Evolutionary conservation across 2,113 vertebrate genomes (phyloP), one percentile per base, ranked within the genome.

Genomic region (Serilophus lunatus): DNA sequence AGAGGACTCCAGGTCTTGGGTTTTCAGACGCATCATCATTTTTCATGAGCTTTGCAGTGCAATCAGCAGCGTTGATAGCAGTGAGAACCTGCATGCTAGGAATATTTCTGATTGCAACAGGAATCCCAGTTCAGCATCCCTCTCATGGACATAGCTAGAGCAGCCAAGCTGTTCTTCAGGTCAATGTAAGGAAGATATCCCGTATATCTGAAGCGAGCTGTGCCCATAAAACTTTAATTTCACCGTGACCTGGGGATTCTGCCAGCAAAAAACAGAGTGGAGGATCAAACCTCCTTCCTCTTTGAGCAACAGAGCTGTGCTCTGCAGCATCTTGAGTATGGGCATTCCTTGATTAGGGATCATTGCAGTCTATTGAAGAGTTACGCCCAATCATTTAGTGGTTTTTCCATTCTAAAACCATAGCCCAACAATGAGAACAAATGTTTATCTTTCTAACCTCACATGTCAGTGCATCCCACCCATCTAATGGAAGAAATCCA

Each of bases 361-460:
- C 64, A 56, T 51, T 0, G 0, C 3, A 31, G 66, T 49, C 66
- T 66, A n/a, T 82, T n/a, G 17, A 65, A 82, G 57, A 87, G 78
- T 36, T 95, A 86, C 1, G 0, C 63, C 86, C 66, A 38, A 38
- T 28, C 1, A 0, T 65, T 88, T 80, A 60, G 64, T 56, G 88
- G 4, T 80, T 94, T 95, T 88, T 85, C 68, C 56, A 16, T 80
- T 92, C 78, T 87, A 66, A 86, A 94, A 88, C 24, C 1, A 2
- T 86, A 83, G 60, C 76, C 83, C 76, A 86, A 86, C 45, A 69
- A 65, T 29, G 44, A n/a, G 36, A 44, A 47, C 14, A 75, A 85
- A 18, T 24, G 16, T 85, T 95, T 87, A 65, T 76, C 50, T 95
- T 85, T 81, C 66, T 77, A 77, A 77, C 54, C 24, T 1, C 4